Base-by-base conservation (phyloP, 2,888 invertebrate genomes). In the Myathropa florea region DNA sequence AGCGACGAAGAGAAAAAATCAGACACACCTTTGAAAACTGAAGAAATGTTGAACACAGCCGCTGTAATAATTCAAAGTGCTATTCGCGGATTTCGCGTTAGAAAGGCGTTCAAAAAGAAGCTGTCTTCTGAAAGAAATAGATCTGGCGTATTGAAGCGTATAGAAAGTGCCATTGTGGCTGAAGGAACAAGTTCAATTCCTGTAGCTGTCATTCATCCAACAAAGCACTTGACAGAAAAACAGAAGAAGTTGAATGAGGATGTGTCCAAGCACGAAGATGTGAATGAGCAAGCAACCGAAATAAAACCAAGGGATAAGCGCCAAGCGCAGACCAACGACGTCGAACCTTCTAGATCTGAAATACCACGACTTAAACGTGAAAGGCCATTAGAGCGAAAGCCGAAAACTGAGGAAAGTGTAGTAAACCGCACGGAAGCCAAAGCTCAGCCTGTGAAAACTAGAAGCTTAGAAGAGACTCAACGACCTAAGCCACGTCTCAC, bases 11-110 rank as follows among this genome's bases (percentile, higher is more conserved):
- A 12, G 3, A 23, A 4, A 46, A 46, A n/a, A 0, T 2, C 57
- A 9, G 23, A 55, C 21, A 55, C 21, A 2, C 4, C n/a, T 4
- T 39, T 1, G 28, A 65, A n/a, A 9, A 24, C 14, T 39, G 0
- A 67, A 12, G 59, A 28, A 18, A 3, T 2, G 14, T 36, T 73
- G n/a, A 64, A 33, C 1, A n/a, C 67, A 4, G 70, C 83, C 14
- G 83, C 83, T 4, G 14, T 71, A 2, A 3, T 67, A 24, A 80
- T 84, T 39, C 83, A 84, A 63, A 84, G 83, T 30, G 79, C 71
- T 9, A 28, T 75, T 0, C 60, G 70, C 2, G 77, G 77, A 6
- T 70, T 57, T n/a, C 68, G 28, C 1, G 77, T 63, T 18, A 23
- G 9, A 9, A 33, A 9, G 12, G 39, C 14, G 9, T 9, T 18